A percentile compares a stretch with the other conserved stretches of the same genome.
phyloP scores from a whole-genome alignment of 2,888 invertebrate species.

The Amiota minor region DNA sequence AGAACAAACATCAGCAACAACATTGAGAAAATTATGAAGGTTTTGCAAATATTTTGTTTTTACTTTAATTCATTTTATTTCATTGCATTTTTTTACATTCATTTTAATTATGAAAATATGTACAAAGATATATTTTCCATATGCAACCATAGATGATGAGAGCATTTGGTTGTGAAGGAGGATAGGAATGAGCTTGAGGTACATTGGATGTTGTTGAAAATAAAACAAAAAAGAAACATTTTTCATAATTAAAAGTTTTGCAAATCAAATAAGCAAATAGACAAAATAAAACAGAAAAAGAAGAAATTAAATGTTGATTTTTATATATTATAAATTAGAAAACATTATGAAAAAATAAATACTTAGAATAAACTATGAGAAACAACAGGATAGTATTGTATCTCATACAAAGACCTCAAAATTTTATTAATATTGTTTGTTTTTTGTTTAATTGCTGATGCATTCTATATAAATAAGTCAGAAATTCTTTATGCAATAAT shows the following conservation, averaged over 20 bases:
- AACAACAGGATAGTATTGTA: neutral
- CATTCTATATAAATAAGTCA: no score
- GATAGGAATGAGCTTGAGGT: no score
- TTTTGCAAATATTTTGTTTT: no score
- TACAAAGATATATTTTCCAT: neutral
- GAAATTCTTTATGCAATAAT: no score
- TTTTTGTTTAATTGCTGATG: neutral
- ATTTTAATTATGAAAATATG: conserved; percentile 6
- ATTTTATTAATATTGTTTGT: neutral
- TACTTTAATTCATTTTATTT: neutral
- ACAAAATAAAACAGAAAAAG: neutral
- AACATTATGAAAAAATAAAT: neutral
- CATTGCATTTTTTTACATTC: neutral
- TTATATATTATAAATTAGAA: neutral
- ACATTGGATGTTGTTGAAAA: no score
- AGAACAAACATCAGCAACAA: conserved; percentile 10
- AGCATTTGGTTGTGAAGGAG: no score
- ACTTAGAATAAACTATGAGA: neutral
- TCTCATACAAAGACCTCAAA: no score
- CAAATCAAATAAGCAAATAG: neutral
- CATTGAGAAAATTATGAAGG: no score
- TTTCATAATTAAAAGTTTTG: conserved; percentile 18
- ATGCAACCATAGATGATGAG: neutral
- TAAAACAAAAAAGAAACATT: neutral
- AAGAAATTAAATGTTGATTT: neutral